Evolutionary conservation across 2,113 vertebrate species (phyloP), one percentile per base, ranked within the genome.

Genomic region (Equus quagga): DNA sequence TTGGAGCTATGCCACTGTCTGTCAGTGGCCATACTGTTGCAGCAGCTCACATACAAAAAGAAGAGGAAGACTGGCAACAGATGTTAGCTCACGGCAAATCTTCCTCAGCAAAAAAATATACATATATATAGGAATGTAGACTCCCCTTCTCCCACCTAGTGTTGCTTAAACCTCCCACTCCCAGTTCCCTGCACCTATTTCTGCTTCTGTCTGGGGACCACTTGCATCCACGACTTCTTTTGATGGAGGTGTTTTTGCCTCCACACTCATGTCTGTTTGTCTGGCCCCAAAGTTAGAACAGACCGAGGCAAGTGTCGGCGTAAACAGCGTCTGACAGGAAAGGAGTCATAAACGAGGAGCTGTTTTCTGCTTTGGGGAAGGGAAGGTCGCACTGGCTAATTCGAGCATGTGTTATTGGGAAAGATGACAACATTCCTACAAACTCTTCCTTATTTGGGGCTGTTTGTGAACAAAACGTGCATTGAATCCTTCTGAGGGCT

Each of bases 401-500:
- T 56, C 69, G 67, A 75, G 28, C 51, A 14, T 2, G 60, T 33
- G 19, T 84, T 78, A 12, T 1, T 96, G 82, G 89, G 69, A 95
- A 96, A 89, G 11, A n/a, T 3, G 44, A 92, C 36, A 75, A n/a
- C 58, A 49, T 69, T 41, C 72, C n/a, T 62, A 97, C 86, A 80
- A 82, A 60, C 91, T 54, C 91, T 84, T 84, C 83, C 87, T 97
- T 95, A 64, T 86, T 72, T 58, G 0, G 24, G 41, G 31, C 67
- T 81, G 14, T 89, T 54, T 41, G 69, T 33, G 82, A 81, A 82
- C 75, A 97, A 94, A 89, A 72, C 33, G 2, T 5, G 0, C 67
- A 85, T 17, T 33, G 93, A 93, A 58, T 23, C 51, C 26, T 93
- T 85, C 82, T 67, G n/a, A 87, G 82, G n/a, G 18, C 60, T 80